These are phyloP conservation scores for Mus minutoides DNA, from an alignment of 2,797 vertebrate genomes.

Conservation along the genomic window DNA sequence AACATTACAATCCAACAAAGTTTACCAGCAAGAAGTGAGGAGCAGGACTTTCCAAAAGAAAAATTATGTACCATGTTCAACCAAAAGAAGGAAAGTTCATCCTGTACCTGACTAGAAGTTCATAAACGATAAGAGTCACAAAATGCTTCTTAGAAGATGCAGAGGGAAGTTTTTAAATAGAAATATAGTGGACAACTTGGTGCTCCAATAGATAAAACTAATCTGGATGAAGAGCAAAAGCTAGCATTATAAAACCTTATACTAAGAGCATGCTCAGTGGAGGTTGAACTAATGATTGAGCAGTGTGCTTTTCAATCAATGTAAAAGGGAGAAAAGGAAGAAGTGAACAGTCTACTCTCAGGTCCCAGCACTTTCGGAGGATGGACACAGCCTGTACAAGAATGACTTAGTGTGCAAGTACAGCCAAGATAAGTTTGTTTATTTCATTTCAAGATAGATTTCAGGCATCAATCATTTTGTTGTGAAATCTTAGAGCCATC, in stretches of 20 bases:
- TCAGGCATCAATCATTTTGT: neutral
- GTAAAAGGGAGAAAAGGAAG: neutral
- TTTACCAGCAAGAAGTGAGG: constrained; percentile 13
- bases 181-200: neutral
- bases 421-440: neutral
- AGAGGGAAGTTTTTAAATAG: neutral
- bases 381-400: neutral
- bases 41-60: neutral
- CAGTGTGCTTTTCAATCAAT: neutral
- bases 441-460: neutral
- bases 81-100: neutral
- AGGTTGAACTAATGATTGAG: neutral
- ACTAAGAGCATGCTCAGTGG: neutral
- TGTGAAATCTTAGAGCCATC: neutral
- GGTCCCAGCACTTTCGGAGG: neutral
- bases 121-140: neutral
- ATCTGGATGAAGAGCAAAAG: neutral
- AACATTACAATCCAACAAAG: neutral
- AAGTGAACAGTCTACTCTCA: neutral
- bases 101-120: neutral
- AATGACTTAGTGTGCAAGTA: neutral
- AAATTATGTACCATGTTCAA: neutral
- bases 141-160: neutral
- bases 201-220: neutral
- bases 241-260: neutral